Evolutionary conservation across 2,888 invertebrate genomes (phyloP).

Genomic region (Agonum fuliginosum): DNA sequence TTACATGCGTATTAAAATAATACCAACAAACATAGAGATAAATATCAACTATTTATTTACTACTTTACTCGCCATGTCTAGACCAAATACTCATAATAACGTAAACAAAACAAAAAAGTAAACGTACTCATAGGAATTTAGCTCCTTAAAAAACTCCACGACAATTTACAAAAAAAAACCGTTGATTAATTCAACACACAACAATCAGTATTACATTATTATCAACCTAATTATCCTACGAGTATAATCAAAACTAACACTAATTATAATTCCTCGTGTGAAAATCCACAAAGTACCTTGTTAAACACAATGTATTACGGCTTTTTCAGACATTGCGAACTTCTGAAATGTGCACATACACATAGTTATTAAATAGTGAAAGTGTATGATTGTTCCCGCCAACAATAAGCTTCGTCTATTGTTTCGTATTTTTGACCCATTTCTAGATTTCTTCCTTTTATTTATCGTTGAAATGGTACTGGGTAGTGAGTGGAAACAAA

Average conservation of each 20-base stretch:
- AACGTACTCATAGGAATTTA: not conserved
- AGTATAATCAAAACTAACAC: not conserved
- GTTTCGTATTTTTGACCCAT: constrained; percentile 17
- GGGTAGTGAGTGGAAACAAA: constrained; percentile 19
- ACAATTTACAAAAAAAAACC: not conserved
- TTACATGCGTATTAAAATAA: too few relatives aligned
- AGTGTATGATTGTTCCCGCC: constrained; percentile 18
- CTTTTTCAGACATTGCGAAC: not conserved
- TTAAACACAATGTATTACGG: not conserved
- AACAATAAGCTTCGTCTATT: constrained; percentile 29
- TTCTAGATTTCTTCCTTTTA: not conserved
- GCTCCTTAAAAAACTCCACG: not conserved
- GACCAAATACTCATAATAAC: not conserved
- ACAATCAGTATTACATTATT: not conserved
- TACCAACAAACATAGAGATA: too few relatives aligned
- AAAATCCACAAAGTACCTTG: not conserved
- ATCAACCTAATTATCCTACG: not conserved
- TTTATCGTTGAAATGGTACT: not conserved
- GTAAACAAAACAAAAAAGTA: not conserved
- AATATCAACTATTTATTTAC: too few relatives aligned
- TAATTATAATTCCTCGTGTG: not conserved
- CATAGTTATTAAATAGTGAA: constrained; percentile 26
- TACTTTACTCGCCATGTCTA: not conserved
- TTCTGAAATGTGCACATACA: not conserved
- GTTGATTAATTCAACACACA: not conserved